Conservation (phyloP, 1,140 invertebrate genomes). For the Drosophila nasuta region DNA sequence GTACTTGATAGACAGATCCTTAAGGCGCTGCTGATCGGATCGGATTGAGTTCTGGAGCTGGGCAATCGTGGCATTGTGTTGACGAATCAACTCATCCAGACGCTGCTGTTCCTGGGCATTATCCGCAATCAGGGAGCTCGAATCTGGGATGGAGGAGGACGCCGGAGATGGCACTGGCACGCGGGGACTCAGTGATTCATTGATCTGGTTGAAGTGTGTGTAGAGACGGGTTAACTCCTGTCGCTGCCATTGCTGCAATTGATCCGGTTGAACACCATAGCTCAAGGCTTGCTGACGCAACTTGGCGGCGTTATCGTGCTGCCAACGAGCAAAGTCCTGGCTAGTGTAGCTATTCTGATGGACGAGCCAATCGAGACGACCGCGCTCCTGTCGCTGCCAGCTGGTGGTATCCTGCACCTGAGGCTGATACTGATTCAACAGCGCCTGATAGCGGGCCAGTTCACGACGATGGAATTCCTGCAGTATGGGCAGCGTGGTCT, state of each 20-base stretch:
- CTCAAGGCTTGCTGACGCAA: constrained; percentile 55
- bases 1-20: constrained; percentile 72
- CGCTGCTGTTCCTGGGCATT: constrained; percentile 69
- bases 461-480: constrained; percentile 75
- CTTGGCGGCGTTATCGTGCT: constrained; percentile 65
- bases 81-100: constrained; percentile 67
- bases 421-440: constrained; percentile 67
- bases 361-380: constrained; percentile 76
- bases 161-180: constrained; percentile 16
- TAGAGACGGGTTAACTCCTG: constrained; percentile 70
- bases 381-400: constrained; percentile 73
- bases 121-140: constrained; percentile 51
- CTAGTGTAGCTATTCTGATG: constrained; percentile 71
- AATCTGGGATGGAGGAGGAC: constrained; percentile 23
- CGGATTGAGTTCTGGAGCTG: constrained; percentile 71
- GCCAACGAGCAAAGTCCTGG: constrained; percentile 79
- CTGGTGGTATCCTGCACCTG: constrained; percentile 55
- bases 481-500: constrained; percentile 59
- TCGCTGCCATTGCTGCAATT: constrained; percentile 72
- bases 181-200: constrained; percentile 63
- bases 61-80: constrained; percentile 74
- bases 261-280: constrained; percentile 56
- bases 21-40: constrained; percentile 71
- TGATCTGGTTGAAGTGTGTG: constrained; percentile 62
- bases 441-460: constrained; percentile 63